Base-by-base conservation (phyloP, 2,888 invertebrate genomes). In the Chrysina gloriosa region DNA sequence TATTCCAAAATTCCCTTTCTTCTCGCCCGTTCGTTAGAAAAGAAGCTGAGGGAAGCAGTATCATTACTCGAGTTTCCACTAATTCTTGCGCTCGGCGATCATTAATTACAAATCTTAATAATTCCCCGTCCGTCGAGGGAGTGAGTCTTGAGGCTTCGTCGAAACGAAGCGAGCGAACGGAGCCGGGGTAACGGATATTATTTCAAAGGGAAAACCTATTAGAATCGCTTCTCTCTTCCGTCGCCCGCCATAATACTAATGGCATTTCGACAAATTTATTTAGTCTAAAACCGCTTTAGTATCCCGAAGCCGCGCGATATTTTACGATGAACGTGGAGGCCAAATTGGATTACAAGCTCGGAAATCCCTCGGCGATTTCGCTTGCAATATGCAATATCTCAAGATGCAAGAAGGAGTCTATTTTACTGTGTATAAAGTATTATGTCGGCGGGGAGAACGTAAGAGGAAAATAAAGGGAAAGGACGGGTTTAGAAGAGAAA, bases 341-440 rank as follows among this genome's bases (percentile, higher is more conserved):
- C 69, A 76, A 76, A 76, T 78, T 77, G 76, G 76, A 77, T 78
- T 78, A 77, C 69, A 11, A 21, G n/a, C 48, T 9, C 48, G 70
- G 72, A 72, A 72, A 56, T 52, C 72, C 74, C 70, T 52, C 72
- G 67, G 71, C 75, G 73, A 72, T 74, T 72, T 73, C 70, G 72
- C 74, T 68, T 70, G 76, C 75, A 77, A 76, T 76, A 77, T 76
- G 76, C 76, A 77, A 75, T 76, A 76, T 76, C 74, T 76, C 73
- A 76, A 65, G 68, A 63, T 63, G 70, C 72, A 72, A 70, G 74
- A 72, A 73, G 47, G 34, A 75, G 72, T 75, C 75, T 69, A 74
- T 74, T 75, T 70, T 70, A 73, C 70, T 69, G 68, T 68, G 68
- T 70, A 70, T 70, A 70, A 71, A 52, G 65, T 67, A 66, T 66